Conservation (phyloP, 2,113 vertebrate species). For the Anhinga anhinga region DNA sequence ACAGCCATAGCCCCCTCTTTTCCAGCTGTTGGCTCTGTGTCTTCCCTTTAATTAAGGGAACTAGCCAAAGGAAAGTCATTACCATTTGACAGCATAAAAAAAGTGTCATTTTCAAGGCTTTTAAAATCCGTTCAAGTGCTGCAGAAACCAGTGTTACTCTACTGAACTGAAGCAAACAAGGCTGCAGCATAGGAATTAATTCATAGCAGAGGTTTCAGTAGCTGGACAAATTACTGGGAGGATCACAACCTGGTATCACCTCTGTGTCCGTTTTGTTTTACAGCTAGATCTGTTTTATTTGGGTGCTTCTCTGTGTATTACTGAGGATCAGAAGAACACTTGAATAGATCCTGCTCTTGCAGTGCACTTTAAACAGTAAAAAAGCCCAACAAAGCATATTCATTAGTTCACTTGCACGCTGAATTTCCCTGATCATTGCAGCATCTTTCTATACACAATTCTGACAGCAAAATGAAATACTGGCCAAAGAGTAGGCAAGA, state of each 20-base stretch:
- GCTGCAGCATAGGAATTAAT: background rate
- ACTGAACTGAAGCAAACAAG: background rate
- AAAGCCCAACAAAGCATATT: background rate
- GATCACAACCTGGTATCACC: background rate
- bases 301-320: background rate
- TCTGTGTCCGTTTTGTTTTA: background rate
- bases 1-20: background rate
- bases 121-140: background rate
- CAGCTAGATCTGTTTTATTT: background rate
- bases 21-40: background rate
- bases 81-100: background rate
- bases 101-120: background rate
- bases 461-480: background rate
- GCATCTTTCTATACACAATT: background rate
- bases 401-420: background rate
- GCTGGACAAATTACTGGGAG: background rate
- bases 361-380: background rate
- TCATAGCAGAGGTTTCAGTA: background rate
- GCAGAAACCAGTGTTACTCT: background rate
- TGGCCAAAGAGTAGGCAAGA: background rate
- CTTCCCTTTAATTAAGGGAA: conserved; percentile 17
- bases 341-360: background rate
- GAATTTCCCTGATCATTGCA: background rate
- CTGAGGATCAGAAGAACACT: background rate
- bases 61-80: conserved; percentile 7